Percentiles rank a stretch among this genome's conserved stretches.
These are phyloP conservation scores for Callorhinus ursinus DNA, from an alignment of 2,113 vertebrate genomes.

Conservation along the genomic window DNA sequence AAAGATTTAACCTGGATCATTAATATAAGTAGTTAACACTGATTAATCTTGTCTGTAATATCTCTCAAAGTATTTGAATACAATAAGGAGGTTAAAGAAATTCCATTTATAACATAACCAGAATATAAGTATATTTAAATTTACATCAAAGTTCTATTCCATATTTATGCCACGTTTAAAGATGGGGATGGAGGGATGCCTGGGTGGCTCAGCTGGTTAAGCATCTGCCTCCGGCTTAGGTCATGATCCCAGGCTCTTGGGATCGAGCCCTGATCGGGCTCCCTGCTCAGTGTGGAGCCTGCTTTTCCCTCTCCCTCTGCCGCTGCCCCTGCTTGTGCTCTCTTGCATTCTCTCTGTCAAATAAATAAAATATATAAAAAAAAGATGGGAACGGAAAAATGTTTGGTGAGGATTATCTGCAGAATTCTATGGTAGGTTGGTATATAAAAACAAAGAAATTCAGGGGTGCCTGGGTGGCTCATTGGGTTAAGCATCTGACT, in stretches of 20 bases:
- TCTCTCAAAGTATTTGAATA: background rate
- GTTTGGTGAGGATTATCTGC: background rate
- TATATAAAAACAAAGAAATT: background rate
- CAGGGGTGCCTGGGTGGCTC: background rate
- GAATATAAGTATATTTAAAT: background rate
- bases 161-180: background rate
- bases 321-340: background rate
- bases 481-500: background rate
- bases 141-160: background rate
- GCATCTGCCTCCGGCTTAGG: background rate
- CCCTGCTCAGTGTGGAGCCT: background rate
- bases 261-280: background rate
- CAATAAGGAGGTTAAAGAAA: background rate
- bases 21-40: slow-evolving; percentile 29
- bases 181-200: background rate
- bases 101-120: background rate
- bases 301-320: background rate
- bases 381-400: background rate
- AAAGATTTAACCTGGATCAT: slow-evolving; percentile 31
- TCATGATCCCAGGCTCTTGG: background rate
- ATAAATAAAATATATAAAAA: too few relatives aligned
- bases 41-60: background rate
- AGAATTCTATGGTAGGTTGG: background rate
- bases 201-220: background rate
- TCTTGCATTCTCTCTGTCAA: background rate